These are phyloP conservation scores for Mylabris sibirica DNA, from an alignment of 2,888 invertebrate species.

Conservation along the genomic window DNA sequence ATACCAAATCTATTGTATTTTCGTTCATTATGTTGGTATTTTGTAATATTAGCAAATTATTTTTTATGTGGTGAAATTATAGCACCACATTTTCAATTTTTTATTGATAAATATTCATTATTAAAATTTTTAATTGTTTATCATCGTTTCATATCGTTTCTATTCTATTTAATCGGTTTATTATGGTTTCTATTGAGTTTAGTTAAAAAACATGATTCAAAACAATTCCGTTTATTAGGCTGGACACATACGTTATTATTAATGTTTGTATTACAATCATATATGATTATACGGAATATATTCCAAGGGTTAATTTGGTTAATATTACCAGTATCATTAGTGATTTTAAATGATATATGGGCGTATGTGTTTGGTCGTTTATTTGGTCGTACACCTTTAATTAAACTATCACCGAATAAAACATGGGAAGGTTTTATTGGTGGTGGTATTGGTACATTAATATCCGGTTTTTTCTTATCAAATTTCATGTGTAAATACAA, in stretches of 20 bases:
- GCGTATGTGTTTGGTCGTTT: slow-evolving; percentile 99
- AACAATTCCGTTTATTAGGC: slow-evolving; percentile 97
- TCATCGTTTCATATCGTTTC: slow-evolving; percentile 96
- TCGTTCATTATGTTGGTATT: slow-evolving; percentile 96
- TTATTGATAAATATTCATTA: slow-evolving; percentile 54
- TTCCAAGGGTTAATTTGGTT: slow-evolving; percentile 95
- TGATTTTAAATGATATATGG: slow-evolving; percentile 99
- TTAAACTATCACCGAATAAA: slow-evolving; percentile 98
- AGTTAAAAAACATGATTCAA: slow-evolving; percentile 94
- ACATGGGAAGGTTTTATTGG: slow-evolving; percentile 99
- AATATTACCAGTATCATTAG: slow-evolving; percentile 97
- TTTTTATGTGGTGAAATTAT: slow-evolving; percentile 98
- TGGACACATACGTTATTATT: slow-evolving; percentile 98
- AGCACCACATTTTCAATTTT: slow-evolving; percentile 74
- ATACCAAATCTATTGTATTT: slow-evolving; percentile 87
- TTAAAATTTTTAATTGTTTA: slow-evolving; percentile 90
- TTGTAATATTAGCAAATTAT: slow-evolving; percentile 95
- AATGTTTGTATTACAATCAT: slow-evolving; percentile 96
- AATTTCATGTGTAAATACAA: slow-evolving; percentile 44
- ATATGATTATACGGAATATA: slow-evolving; percentile 96
- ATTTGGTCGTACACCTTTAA: slow-evolving; percentile 97
- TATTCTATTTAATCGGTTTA: slow-evolving; percentile 93
- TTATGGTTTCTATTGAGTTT: slow-evolving; percentile 97
- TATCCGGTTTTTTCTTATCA: slow-evolving; percentile 81
- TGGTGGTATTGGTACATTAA: slow-evolving; percentile 91